Percentiles rank a stretch among this genome's conserved stretches.
phyloP scores from a whole-genome alignment of 2,888 invertebrate species.

The Aquatica leii region DNA sequence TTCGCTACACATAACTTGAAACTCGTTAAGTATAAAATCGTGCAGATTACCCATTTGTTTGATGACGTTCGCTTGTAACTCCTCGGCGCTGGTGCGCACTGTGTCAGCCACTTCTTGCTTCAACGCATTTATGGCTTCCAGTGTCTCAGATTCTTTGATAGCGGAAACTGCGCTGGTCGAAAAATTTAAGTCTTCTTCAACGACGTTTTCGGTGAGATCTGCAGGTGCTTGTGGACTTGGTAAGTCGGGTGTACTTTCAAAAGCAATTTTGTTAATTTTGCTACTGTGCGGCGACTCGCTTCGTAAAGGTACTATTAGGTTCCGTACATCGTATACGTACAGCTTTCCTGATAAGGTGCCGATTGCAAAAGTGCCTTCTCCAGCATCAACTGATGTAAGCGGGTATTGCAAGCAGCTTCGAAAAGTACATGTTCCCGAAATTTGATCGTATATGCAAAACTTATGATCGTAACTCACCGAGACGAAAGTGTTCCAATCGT shows the following conservation, averaged over 20 bases:
- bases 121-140: background rate
- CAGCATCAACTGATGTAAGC: conserved; percentile 50
- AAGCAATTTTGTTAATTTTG: conserved; percentile 20
- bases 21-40: conserved; percentile 4
- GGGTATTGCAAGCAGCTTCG: conserved; percentile 50
- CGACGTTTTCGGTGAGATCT: background rate
- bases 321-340: conserved; percentile 51
- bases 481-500: conserved; percentile 46
- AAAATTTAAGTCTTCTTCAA: background rate
- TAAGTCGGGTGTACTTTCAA: conserved; percentile 1
- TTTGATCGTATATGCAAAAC: conserved; percentile 50
- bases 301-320: conserved; percentile 47
- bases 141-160: background rate
- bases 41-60: conserved; percentile 14
- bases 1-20: background rate
- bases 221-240: background rate
- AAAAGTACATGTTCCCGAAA: conserved; percentile 45
- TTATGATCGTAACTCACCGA: conserved; percentile 52
- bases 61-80: background rate
- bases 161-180: background rate
- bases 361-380: conserved; percentile 49
- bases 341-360: conserved; percentile 52
- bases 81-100: background rate
- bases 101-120: conserved; percentile 4
- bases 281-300: conserved; percentile 42